These are phyloP conservation scores for Apodemus speciosus DNA, from an alignment of 2,113 vertebrate genomes.

Conservation along the genomic window DNA sequence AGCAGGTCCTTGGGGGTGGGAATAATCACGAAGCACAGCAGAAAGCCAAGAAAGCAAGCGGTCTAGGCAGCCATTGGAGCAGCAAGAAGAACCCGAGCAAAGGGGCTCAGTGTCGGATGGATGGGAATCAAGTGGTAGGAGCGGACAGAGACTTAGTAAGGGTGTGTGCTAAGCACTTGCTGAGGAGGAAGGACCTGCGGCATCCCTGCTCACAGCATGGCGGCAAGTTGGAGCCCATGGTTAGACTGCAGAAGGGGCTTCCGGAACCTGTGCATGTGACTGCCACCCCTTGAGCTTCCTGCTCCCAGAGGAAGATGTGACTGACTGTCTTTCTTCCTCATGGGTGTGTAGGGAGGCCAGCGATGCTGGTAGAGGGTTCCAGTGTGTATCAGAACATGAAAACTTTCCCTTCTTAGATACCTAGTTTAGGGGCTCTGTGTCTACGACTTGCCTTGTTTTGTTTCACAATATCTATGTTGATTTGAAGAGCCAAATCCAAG, in stretches of 20 bases:
- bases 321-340: neutral
- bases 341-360: too few relatives aligned
- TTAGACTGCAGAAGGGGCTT: neutral
- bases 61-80: neutral
- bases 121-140: too few relatives aligned
- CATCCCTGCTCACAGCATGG: neutral
- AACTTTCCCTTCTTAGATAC: neutral
- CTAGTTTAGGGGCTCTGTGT: neutral
- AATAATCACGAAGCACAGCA: neutral
- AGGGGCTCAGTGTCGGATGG: neutral
- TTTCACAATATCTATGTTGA: neutral
- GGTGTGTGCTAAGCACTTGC: rapidly evolving
- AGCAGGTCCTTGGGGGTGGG: neutral
- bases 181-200: neutral
- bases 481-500: neutral
- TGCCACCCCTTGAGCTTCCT: too few relatives aligned
- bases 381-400: neutral
- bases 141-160: too few relatives aligned
- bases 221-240: neutral
- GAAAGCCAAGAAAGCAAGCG: neutral
- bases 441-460: neutral
- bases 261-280: neutral
- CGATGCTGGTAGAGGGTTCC: rapidly evolving
- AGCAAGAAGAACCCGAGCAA: neutral
- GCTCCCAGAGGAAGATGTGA: neutral